These are phyloP conservation scores for Pelecanoides urinatrix DNA, from an alignment of 2,113 vertebrate genomes.

Conservation along the genomic window DNA sequence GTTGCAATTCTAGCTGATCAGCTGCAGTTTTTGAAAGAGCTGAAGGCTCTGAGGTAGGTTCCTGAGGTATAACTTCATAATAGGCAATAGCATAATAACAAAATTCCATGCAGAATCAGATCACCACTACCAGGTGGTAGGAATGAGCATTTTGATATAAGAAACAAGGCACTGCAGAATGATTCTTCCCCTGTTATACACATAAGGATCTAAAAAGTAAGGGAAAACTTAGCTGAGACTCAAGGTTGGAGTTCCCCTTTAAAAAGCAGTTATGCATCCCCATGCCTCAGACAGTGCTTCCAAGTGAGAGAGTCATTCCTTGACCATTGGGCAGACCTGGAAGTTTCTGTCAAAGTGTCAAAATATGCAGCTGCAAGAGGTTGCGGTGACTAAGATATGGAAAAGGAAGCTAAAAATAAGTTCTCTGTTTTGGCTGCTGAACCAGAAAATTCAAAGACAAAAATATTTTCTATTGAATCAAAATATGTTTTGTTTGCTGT, in stretches of 20 bases:
- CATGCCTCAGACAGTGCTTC: not conserved
- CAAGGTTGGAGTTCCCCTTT: not conserved
- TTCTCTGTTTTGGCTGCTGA: not conserved
- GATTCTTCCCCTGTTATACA: not conserved
- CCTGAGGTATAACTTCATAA: not conserved
- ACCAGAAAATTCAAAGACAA: not conserved
- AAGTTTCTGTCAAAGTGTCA: constrained; percentile 25
- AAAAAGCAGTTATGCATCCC: not conserved
- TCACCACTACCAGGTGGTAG: not conserved
- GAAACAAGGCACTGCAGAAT: not conserved
- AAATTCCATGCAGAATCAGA: not conserved
- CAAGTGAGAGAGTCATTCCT: not conserved
- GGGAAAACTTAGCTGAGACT: not conserved
- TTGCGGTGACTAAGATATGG: not conserved
- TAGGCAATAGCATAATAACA: not conserved
- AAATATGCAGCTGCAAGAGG: constrained; percentile 26
- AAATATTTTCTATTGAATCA: not conserved
- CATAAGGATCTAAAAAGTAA: not conserved
- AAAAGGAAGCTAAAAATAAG: not conserved
- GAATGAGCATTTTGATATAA: not conserved
- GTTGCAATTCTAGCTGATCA: not conserved
- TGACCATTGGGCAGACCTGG: not conserved
- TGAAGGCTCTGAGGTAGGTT: not conserved
- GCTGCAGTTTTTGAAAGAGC: not conserved
- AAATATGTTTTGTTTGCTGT: not conserved